Evolutionary conservation across 2,888 invertebrate species (phyloP), one percentile per base, ranked within the genome.

Genomic region (Dicranocentrus wangi): DNA sequence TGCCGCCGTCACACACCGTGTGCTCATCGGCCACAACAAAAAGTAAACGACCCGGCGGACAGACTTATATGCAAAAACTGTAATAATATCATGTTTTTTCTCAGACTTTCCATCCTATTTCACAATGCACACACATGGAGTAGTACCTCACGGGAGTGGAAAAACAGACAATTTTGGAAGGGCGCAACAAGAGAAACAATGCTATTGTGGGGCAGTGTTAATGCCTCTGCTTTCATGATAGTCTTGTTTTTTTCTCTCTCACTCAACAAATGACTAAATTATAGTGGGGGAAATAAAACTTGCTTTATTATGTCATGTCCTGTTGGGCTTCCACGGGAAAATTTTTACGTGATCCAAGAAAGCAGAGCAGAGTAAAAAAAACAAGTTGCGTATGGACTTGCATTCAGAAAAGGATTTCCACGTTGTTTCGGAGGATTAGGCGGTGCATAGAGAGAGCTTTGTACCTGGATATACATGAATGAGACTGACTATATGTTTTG

Each of bases 221-320:
- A 47, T 47, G 47, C n/a, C 2, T 47, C 10, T 10, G 21, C 55
- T 23, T 32, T 10, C 32, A 32, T 32, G 32, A 32, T 3, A 32
- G 2, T 47, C 47, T n/a, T 47, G 47, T 47, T 47, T 15, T 15
- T n/a, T 47, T 47, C n/a, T 47, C n/a, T n/a, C 7, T 5, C 47
- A 47, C 58, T 27, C 47, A 42, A n/a, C 43, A 43, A 70, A 70
- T 70, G 60, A 71, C 60, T 71, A 71, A 71, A 71, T 71, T 43
- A 71, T 43, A 60, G 19, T 19, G 47, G 39, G 25, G 60, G 43
- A 60, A 71, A 47, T 47, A 60, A 60, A 60, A 71, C 25, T 71
- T 71, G 25, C 60, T 71, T 71, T 60, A 71, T 60, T 58, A 19
- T 60, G 71, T 43, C 60, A 60, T 47, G 43, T 47, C 28, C 21